Percentiles rank a stretch among this genome's conserved stretches.
Evolutionary conservation across 1,140 invertebrate species (phyloP).

Genomic region (Plectus sambesii): DNA sequence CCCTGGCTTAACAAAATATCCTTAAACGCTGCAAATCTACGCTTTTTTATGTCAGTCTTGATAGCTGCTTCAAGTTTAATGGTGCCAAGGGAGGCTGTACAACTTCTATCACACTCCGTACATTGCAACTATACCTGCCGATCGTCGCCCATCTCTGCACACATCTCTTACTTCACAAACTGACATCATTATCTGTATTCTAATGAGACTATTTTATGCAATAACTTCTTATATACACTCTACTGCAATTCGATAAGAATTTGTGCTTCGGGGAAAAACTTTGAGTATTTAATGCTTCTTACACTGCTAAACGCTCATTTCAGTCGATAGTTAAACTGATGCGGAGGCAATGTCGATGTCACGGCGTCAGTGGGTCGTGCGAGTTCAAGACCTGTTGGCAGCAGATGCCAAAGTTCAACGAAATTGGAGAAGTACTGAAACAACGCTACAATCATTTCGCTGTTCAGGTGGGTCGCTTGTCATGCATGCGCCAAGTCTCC

Average conservation of each 20-base stretch:
- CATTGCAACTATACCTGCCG: too few relatives aligned
- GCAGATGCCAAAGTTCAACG: slow-evolving; percentile 48
- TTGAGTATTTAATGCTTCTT: not conserved
- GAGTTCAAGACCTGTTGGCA: slow-evolving; percentile 58
- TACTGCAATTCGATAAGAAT: too few relatives aligned
- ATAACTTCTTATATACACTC: too few relatives aligned
- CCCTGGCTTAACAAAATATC: not conserved
- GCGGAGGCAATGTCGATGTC: slow-evolving; percentile 55
- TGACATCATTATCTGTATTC: not conserved
- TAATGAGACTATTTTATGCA: slow-evolving; percentile 1
- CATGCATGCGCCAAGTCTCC: too few relatives aligned
- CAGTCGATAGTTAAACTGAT: slow-evolving; percentile 48
- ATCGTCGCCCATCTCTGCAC: too few relatives aligned
- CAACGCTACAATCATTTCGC: slow-evolving; percentile 31
- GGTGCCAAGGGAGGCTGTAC: not conserved
- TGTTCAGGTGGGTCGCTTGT: too few relatives aligned
- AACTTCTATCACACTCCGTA: too few relatives aligned
- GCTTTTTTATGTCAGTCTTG: not conserved
- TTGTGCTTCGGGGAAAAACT: not conserved
- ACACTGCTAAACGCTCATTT: not conserved
- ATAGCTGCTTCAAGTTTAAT: not conserved
- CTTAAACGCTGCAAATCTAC: not conserved
- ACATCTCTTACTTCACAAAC: too few relatives aligned
- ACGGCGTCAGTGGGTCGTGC: slow-evolving; percentile 58
- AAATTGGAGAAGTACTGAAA: slow-evolving; percentile 29